Conservation (phyloP, 1,140 invertebrate genomes). For the Bilobella aurantiaca region DNA sequence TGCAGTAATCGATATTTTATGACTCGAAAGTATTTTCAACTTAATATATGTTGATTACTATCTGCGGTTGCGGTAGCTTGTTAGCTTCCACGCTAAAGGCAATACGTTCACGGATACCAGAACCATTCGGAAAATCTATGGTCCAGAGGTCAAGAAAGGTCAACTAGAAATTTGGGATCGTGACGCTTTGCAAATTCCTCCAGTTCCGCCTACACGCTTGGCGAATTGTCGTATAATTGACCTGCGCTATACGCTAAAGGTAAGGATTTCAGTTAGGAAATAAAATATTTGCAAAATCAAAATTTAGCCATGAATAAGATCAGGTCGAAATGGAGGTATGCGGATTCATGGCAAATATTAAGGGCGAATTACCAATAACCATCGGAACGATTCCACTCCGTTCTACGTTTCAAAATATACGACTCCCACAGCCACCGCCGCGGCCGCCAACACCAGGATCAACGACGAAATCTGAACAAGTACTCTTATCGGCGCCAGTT, state of each 20-base stretch:
- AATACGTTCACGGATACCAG: neutral
- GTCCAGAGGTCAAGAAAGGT: constrained; percentile 8
- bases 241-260: neutral
- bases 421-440: neutral
- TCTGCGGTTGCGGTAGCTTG: neutral
- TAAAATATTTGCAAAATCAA: neutral
- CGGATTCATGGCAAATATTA: no score
- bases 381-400: constrained; percentile 23
- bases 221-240: constrained; percentile 19
- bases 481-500: neutral
- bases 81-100: constrained; percentile 17
- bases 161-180: constrained; percentile 12
- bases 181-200: constrained; percentile 9
- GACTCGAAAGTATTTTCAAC: no score
- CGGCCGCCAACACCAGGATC: neutral
- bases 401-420: neutral
- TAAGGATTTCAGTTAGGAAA: neutral
- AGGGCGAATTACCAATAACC: constrained; percentile 13
- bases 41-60: neutral
- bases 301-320: neutral
- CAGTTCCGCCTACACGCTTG: constrained; percentile 18
- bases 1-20: no score
- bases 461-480: neutral
- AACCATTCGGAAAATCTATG: neutral
- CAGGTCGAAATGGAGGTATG: constrained; percentile 2